Evolutionary conservation across 2,797 vertebrate genomes (phyloP).

Genomic region (Myotis planiceps): DNA sequence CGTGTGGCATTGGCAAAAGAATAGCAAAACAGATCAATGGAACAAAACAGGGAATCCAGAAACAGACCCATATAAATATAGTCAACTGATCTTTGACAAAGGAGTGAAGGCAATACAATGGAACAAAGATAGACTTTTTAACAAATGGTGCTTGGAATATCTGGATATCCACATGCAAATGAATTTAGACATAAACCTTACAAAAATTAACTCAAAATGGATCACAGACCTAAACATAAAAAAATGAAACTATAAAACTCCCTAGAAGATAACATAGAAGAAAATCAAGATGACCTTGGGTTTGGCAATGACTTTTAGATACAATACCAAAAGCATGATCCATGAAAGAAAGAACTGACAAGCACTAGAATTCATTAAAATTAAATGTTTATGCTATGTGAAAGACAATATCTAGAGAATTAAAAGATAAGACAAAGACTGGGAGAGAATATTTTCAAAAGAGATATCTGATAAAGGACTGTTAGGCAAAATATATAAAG

Average conservation of each 20-base stretch:
- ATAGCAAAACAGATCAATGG: neutral
- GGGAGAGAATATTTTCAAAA: neutral
- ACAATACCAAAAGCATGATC: neutral
- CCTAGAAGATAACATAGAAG: neutral
- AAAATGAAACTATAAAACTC: neutral
- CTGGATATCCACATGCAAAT: neutral
- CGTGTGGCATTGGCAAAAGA: neutral
- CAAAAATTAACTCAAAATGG: neutral
- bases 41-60: neutral
- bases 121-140: neutral
- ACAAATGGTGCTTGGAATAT: neutral
- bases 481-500: neutral
- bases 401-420: neutral
- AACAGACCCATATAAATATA: neutral
- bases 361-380: neutral
- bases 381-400: neutral
- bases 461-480: neutral
- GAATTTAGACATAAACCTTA: neutral
- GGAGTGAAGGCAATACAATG: neutral
- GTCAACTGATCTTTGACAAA: neutral
- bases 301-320: neutral
- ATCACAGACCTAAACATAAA: neutral
- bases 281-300: neutral
- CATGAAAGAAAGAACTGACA: neutral
- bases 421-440: neutral